Base-by-base conservation (phyloP, 2,888 invertebrate species). In the Chymomyza amoena region DNA sequence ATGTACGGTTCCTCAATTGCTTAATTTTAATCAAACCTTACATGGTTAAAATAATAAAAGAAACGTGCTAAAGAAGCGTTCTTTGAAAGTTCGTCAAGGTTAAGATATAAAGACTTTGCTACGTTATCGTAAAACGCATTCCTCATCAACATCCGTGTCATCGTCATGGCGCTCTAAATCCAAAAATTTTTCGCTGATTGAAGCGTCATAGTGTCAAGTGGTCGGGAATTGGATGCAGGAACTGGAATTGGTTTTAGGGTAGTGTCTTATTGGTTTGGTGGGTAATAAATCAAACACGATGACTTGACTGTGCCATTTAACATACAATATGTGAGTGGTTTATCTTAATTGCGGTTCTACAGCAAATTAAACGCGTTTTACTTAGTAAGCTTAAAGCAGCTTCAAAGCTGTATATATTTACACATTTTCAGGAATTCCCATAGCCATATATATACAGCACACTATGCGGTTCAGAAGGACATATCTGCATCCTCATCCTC, bases 111-210 rank as follows among this genome's bases (percentile, higher is more conserved):
- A 32, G 7, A 7, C 7, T 9, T 13, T 13, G 13, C 39, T 13
- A 2, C 13, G 13, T 45, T 4, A 45, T 45, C 39, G 4, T 36
- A 36, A 9, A 6, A 36, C 36, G 6, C 39, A 6, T 13, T 45
- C 4, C 13, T 45, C 13, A 2, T 45, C 39, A 45, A 3, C 9
- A 32, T 32, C 0, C 39, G 39, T 15, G 39, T 2, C 32, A 32
- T 32, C 32, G 7, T 6, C 36, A 9, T 16, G n/a, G 16, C 52
- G 79, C 71, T 73, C 72, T 80, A 78, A 80, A 80, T 80, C 73
- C 80, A 80, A 80, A 80, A 76, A 80, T 80, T 80, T 80, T 80
- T 73, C 76, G 80, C 75, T 80, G 79, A 79, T 80, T 80, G 76
- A 72, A 70, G 69, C 68, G 61, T 75, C 79, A 75, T 77, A 77